phyloP scores from a whole-genome alignment of 1,140 invertebrate species.

The Drosophila grimshawi region DNA sequence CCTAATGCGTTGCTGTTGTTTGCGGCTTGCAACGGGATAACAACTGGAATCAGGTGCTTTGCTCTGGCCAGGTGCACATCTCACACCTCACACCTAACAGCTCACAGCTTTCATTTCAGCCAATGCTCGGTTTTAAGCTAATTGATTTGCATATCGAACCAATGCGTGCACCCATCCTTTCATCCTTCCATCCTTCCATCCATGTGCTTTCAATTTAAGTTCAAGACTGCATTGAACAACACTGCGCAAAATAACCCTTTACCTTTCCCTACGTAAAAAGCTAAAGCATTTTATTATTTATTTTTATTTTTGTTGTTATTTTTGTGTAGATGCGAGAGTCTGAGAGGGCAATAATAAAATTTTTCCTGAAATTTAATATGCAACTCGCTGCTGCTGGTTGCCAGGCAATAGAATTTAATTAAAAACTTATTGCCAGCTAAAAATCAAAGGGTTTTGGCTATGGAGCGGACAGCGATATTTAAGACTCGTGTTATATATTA shows the following conservation, averaged over 20 bases:
- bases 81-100: background rate
- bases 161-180: constrained; percentile 16
- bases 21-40: constrained; percentile 77
- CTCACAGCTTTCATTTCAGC: constrained; percentile 10
- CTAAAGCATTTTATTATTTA: background rate
- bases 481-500: constrained; percentile 59
- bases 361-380: background rate
- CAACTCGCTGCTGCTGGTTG: background rate
- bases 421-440: constrained; percentile 5
- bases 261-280: background rate
- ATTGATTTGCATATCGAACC: constrained; percentile 66
- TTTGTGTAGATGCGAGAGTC: background rate
- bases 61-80: constrained; percentile 1
- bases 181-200: background rate
- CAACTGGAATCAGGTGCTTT: constrained; percentile 40
- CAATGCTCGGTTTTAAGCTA: constrained; percentile 41
- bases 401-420: constrained; percentile 17
- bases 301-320: background rate
- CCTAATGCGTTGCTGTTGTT: constrained; percentile 74
- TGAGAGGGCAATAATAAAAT: background rate
- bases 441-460: constrained; percentile 7
- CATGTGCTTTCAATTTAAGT: constrained; percentile 28
- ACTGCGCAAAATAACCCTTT: background rate
- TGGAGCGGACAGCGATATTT: constrained; percentile 16
- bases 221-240: background rate